Percentiles rank a stretch among this genome's conserved stretches.
phyloP scores from a whole-genome alignment of 2,888 invertebrate species.

The Oegoconia quadripuncta region DNA sequence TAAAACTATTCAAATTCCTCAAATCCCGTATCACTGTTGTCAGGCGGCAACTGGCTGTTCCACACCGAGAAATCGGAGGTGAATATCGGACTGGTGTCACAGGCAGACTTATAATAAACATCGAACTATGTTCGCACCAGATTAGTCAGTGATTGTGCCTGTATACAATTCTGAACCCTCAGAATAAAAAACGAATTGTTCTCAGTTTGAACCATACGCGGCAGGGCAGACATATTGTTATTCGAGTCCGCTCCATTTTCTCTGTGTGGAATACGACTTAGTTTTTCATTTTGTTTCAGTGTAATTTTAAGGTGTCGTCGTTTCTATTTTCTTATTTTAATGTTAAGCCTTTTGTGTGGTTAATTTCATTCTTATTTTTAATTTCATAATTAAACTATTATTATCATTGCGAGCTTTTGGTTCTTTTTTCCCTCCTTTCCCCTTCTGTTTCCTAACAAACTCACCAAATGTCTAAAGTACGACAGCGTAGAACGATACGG shows the following conservation, averaged over 20 bases:
- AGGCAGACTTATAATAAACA: too few species aligned
- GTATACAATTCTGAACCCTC: too few species aligned
- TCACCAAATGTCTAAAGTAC: slow-evolving; percentile 56
- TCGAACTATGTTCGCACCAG: too few species aligned
- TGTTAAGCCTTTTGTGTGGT: slow-evolving; percentile 75
- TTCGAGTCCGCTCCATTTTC: too few species aligned
- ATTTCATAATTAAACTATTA: slow-evolving; percentile 77
- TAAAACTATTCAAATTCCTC: slow-evolving; percentile 26
- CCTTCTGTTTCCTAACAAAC: slow-evolving; percentile 38
- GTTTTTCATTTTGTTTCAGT: slow-evolving; percentile 34
- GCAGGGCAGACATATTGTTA: too few species aligned
- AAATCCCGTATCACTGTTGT: slow-evolving; percentile 31
- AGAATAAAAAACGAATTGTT: too few species aligned
- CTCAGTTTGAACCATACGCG: too few species aligned
- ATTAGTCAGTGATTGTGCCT: too few species aligned
- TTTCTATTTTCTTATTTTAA: slow-evolving; percentile 64
- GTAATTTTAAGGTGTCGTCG: slow-evolving; percentile 52
- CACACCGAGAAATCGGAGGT: too few species aligned
- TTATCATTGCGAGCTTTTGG: slow-evolving; percentile 71
- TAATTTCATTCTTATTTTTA: slow-evolving; percentile 77
- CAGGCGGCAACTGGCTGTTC: slow-evolving; percentile 26
- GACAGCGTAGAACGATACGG: slow-evolving; percentile 28
- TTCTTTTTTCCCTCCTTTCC: slow-evolving; percentile 58
- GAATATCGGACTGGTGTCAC: too few species aligned
- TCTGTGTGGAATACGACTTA: too few species aligned